Evolutionary conservation across 1,140 invertebrate species (phyloP), one percentile per base, ranked within the genome.

Genomic region (Drosophila ananassae): DNA sequence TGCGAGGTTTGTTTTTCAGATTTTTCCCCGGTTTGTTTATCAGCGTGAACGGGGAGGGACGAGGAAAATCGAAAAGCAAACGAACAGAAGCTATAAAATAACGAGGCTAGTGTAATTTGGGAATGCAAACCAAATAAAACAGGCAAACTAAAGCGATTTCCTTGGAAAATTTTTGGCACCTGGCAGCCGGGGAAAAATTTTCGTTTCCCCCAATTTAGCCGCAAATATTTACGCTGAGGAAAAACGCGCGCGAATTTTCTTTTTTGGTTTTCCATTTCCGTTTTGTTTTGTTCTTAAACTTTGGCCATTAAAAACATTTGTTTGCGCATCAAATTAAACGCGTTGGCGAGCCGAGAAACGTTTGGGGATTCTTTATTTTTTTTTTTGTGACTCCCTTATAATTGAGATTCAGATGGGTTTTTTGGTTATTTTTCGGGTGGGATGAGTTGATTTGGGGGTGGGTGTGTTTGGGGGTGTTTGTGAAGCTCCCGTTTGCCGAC

Each of bases 281-380:
- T n/a, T 37, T 37, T 61, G 46, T 58, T 64, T 62, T 67, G 22
- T 55, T 55, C 52, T 21, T 34, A 66, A 84, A 77, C 48, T 84
- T 84, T 80, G 73, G 63, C 67, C 82, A 85, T 85, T 82, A 87
- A 82, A 69, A 69, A 67, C 78, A 82, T 87, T 89, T 85, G 82
- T 89, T 85, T 87, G 78, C 74, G 55, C 78, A 79, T 87, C 61
- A 89, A 85, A 85, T 85, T 78, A 87, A 79, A 78, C 78, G 78
- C 83, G 71, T 47, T 62, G 64, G 68, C 55, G 78, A 67, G 66
- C 66, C 66, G 58, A 74, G 68, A 75, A 76, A 50, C 59, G 71
- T 39, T 75, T 58, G 48, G 59, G 44, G 12, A 4, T 37, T 37
- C 10, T 37, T 34, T 10, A 9, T 34, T 34, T 34, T 34, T 32